Base-by-base conservation (phyloP, 2,888 invertebrate species). In the Monoplex corrugatus region DNA sequence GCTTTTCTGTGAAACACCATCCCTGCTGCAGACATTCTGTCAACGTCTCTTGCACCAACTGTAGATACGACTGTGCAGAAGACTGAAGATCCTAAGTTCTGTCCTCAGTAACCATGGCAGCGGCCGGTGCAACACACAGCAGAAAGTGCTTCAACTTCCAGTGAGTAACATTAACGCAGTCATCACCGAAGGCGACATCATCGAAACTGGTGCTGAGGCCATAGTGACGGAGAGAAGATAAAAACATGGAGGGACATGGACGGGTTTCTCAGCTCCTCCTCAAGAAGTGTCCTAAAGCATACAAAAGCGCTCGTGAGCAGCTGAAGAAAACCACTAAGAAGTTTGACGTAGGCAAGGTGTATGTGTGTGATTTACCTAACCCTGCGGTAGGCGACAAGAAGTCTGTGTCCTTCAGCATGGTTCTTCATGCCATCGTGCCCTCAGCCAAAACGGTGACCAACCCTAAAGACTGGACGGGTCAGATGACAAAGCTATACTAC, bases 401-500 rank as follows among this genome's bases (percentile, higher is more conserved):
- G 23, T 23, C 35, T 8, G 75, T 87, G 44, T 78, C 80, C 8
- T 87, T 87, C 13, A 43, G 38, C n/a, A 35, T 75, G 23, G 87
- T 87, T 19, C 28, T 75, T 16, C 57, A 80, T 40, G 87, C 78
- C 38, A 80, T 87, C 6, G 87, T 87, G 23, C 87, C 87, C 0
- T 16, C 50, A 1, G 43, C 57, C 16, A 43, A 6, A 13, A 2
- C 0, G 13, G 16, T 43, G 43, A 43, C 63, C 10, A 23, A 19
- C 23, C 19, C 50, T 10, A 40, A 10, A 0, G 44, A 80, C 19
- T 78, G 80, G 78, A 28, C 3, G 38, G 45, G 57, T 13, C 32
- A 40, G 57, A 87, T 87, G 87, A 80, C 13, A 32, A 8, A 19
- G n/a, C 38, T 87, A 80, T 87, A 87, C 78, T 45, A 40, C 78